Base-by-base conservation (phyloP, 2,888 invertebrate genomes). In the Tetragonula carbonaria region DNA sequence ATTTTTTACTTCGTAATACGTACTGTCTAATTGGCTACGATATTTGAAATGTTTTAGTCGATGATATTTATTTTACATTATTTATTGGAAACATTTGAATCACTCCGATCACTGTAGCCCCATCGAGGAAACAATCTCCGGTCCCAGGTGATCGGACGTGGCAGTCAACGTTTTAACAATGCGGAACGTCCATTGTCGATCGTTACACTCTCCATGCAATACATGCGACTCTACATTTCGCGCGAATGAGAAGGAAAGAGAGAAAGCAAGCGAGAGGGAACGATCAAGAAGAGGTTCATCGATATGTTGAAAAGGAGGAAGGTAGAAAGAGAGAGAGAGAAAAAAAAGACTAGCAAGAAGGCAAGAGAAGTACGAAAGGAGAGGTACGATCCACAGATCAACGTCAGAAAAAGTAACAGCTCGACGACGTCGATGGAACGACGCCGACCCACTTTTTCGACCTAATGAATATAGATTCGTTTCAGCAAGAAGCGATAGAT, bases 391-490 rank as follows among this genome's bases (percentile, higher is more conserved):
- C 85, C 85, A 85, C 85, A 88, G 85, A 85, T 84, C 85, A 79
- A 84, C 75, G 79, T 83, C 83, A 82, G 76, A 83, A 83, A 83
- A 83, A 83, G 83, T 82, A 83, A 82, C 83, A 74, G 78, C 74
- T 85, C 80, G 82, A 87, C 84, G 86, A 83, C 78, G 80, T 86
- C 82, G 84, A 85, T 78, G 79, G 77, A 88, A 82, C 83, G 82
- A 84, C 81, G 80, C 80, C 82, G 82, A 78, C 85, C 68, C 67
- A 74, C 85, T 88, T 84, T 79, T 80, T 80, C 85, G 85, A 74
- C 74, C 86, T 89, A 89, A 90, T 90, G 88, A 89, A 89, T 90
- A 90, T 85, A 90, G 89, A 88, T 89, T 90, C 80, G 87, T 85
- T 73, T 78, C 80, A 68, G 75, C 86, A 84, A 84, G 73, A 84